Evolutionary conservation across 2,888 invertebrate species (phyloP).

Genomic region (Patella caerulea): DNA sequence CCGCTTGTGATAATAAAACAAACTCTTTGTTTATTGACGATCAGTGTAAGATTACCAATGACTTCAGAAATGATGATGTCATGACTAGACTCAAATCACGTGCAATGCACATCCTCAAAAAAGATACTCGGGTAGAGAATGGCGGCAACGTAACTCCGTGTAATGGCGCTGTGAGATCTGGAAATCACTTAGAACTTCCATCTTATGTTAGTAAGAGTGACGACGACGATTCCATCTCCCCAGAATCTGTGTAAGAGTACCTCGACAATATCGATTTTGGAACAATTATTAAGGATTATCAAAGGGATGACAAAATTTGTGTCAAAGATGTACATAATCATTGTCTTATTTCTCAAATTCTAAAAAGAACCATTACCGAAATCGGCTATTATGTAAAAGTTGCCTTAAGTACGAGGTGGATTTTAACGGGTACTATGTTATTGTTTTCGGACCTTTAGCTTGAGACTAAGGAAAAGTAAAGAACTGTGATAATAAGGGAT

Average conservation of each 20-base stretch:
- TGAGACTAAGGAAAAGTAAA: too few relatives aligned
- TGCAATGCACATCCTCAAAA: constrained; percentile 16
- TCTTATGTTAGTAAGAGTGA: background rate
- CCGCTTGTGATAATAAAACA: constrained; percentile 3
- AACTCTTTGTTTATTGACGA: background rate
- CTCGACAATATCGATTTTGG: too few relatives aligned
- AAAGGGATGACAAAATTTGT: too few relatives aligned
- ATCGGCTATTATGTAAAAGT: too few relatives aligned
- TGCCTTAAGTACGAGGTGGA: too few relatives aligned
- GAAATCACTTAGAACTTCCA: background rate
- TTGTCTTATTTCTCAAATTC: too few relatives aligned
- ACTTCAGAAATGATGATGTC: constrained; percentile 18
- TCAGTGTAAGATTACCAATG: background rate
- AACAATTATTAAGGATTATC: too few relatives aligned
- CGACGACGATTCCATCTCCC: background rate
- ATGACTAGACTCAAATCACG: constrained; percentile 17
- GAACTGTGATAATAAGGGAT: too few relatives aligned
- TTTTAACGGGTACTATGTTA: too few relatives aligned
- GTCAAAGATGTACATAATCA: too few relatives aligned
- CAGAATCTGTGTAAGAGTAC: background rate
- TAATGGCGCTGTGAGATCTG: background rate
- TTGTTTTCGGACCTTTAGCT: too few relatives aligned
- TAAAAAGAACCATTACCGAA: too few relatives aligned
- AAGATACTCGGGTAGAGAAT: background rate
- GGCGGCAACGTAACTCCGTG: constrained; percentile 4